Evolutionary conservation across 1,140 invertebrate species (phyloP).

Genomic region (Aporrectodea caliginosa): DNA sequence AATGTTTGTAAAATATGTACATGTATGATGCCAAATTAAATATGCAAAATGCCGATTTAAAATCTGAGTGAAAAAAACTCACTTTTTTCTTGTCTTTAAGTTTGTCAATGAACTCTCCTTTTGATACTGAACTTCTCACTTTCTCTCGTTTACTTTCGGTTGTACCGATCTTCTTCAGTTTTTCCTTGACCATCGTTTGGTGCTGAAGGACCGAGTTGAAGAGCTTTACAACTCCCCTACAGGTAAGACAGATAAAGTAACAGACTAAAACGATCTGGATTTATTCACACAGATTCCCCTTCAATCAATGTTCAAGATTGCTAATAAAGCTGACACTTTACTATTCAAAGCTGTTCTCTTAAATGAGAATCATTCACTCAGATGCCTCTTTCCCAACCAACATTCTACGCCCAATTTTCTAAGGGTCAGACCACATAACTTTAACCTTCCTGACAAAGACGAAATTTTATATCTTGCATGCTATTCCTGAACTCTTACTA

Average conservation of each 20-base stretch:
- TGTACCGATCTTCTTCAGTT: constrained; percentile 69
- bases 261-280: too few relatives aligned
- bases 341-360: not conserved
- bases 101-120: constrained; percentile 74
- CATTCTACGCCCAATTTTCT: not conserved
- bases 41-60: too few relatives aligned
- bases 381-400: not conserved
- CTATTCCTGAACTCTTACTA: too few relatives aligned
- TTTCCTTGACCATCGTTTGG: constrained; percentile 53
- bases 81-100: constrained; percentile 63
- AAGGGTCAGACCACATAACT: too few relatives aligned
- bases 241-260: too few relatives aligned
- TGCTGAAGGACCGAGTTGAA: not conserved
- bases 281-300: too few relatives aligned
- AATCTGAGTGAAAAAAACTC: not conserved
- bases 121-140: constrained; percentile 74
- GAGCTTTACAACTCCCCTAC: not conserved
- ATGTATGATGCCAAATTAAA: too few relatives aligned
- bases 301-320: not conserved
- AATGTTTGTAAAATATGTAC: too few relatives aligned
- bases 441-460: too few relatives aligned
- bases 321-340: not conserved
- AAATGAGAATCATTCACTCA: not conserved
- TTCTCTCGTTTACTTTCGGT: constrained; percentile 76
- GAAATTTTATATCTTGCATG: too few relatives aligned